phyloP scores from a whole-genome alignment of 2,113 vertebrate species.

The Mastomys coucha region DNA sequence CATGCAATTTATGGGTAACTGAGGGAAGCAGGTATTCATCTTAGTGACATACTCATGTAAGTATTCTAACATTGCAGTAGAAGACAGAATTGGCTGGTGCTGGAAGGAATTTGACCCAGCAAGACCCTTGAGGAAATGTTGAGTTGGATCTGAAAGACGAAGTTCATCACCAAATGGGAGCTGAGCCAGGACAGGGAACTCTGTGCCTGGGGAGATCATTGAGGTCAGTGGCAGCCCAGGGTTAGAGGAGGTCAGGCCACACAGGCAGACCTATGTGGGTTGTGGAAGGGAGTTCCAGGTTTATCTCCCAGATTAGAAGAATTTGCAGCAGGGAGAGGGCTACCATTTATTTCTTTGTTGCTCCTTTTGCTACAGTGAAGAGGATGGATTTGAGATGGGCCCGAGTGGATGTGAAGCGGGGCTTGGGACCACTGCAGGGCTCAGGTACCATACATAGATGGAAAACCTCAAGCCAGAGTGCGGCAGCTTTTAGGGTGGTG shows the following conservation, averaged over 20 bases:
- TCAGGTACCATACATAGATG: neutral
- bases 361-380: neutral
- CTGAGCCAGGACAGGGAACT: neutral
- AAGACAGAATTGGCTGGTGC: neutral
- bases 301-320: neutral
- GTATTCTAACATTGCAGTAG: neutral
- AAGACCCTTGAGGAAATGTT: neutral
- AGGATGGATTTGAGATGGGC: neutral
- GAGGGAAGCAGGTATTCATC: neutral
- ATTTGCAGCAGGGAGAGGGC: neutral
- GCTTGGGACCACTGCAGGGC: neutral
- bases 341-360: too few relatives aligned
- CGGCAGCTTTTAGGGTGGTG: accelerated
- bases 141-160: neutral
- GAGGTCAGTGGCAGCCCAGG: neutral
- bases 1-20: neutral
- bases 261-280: neutral
- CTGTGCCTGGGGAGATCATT: neutral
- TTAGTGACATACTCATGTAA: neutral
- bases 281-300: neutral
- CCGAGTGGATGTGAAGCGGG: accelerated
- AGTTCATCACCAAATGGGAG: neutral
- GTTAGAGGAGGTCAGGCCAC: neutral
- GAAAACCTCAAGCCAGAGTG: neutral
- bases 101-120: neutral